phyloP scores from a whole-genome alignment of 2,888 invertebrate genomes.

The Lithosia quadra region DNA sequence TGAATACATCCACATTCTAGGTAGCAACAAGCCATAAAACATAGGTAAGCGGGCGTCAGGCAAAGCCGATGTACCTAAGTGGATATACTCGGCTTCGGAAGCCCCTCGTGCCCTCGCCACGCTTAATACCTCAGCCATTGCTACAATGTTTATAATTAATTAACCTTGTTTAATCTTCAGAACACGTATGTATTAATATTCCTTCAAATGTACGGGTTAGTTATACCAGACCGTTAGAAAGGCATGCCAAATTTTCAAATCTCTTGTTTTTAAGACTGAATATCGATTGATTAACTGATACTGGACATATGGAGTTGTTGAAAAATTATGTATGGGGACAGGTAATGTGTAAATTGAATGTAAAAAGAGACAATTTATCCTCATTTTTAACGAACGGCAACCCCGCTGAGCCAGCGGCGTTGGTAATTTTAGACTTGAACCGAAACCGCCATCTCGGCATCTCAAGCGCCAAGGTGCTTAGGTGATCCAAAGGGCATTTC shows the following conservation, averaged over 20 bases:
- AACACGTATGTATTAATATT: not conserved
- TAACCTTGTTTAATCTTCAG: conserved; percentile 44
- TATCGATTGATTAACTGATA: no score
- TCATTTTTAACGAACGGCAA: no score
- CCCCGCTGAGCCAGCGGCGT: no score
- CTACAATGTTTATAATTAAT: conserved; percentile 60
- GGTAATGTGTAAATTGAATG: no score
- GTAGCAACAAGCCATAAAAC: conserved; percentile 62
- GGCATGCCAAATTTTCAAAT: not conserved
- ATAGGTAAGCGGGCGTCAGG: conserved; percentile 51
- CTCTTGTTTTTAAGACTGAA: not conserved
- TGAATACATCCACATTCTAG: conserved; percentile 33
- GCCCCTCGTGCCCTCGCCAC: conserved; percentile 57
- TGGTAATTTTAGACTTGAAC: no score
- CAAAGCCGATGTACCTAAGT: conserved; percentile 59
- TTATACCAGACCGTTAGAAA: not conserved
- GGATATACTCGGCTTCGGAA: conserved; percentile 66
- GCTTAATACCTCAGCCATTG: conserved; percentile 49
- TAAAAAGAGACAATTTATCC: no score
- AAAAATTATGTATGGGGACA: no score
- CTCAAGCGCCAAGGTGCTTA: no score
- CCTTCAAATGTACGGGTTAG: not conserved
- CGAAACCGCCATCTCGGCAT: no score
- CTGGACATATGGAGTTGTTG: no score
- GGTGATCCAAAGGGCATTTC: no score